Percentiles rank a stretch among this genome's conserved stretches.
Evolutionary conservation across 2,113 vertebrate species (phyloP).

Genomic region (Engystomops pustulosus): DNA sequence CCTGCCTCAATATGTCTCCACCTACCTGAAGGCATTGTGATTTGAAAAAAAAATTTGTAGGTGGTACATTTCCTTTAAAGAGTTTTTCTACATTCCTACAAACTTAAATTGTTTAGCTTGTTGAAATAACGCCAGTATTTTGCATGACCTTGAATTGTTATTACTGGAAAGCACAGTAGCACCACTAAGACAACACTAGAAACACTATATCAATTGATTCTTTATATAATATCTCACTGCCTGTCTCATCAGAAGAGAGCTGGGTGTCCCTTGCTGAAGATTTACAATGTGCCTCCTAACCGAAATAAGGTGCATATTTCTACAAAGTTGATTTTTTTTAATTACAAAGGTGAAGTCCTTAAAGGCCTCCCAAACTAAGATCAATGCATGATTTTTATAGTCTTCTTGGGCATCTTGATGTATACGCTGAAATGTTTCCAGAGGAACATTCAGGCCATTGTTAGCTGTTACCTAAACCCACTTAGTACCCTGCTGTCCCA

Average conservation of each 20-base stretch:
- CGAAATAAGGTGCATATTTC: too few species aligned
- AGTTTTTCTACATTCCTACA: too few species aligned
- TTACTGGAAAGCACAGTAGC: background rate
- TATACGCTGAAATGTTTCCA: conserved; percentile 7
- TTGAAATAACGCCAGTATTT: background rate
- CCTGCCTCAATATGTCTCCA: too few species aligned
- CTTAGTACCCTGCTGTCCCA: conserved; percentile 57
- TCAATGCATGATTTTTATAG: background rate
- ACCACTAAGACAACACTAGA: background rate
- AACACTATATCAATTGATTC: background rate
- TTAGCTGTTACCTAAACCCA: conserved; percentile 50
- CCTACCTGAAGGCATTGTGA: too few species aligned
- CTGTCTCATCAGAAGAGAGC: background rate
- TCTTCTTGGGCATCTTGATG: background rate
- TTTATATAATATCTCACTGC: background rate
- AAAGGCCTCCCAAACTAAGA: background rate
- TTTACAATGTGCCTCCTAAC: background rate
- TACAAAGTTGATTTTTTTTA: background rate
- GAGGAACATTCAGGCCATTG: conserved; percentile 36
- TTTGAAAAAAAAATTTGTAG: too few species aligned
- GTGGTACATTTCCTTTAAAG: too few species aligned
- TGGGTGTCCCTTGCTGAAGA: background rate
- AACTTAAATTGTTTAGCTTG: background rate
- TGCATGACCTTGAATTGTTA: background rate
- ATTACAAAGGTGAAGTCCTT: background rate